phyloP scores from a whole-genome alignment of 2,888 invertebrate species.

The Doris montereyensis region DNA sequence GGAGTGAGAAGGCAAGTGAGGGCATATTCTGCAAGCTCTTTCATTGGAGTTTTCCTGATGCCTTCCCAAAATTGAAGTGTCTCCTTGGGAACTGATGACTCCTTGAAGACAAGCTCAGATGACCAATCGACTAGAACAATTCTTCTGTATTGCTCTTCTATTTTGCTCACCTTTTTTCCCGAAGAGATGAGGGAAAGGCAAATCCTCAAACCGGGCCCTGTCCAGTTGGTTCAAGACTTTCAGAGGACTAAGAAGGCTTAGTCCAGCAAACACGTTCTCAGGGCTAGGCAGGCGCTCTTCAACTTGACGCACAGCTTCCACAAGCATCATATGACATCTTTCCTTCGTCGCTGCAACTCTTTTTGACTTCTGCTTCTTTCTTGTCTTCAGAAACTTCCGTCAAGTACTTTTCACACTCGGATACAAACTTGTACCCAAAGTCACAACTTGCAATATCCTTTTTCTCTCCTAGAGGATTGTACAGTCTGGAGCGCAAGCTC shows the following conservation, averaged over 20 bases:
- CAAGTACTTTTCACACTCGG: conserved; percentile 20
- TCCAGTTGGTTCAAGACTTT: conserved; percentile 13
- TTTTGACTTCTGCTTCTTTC: conserved; percentile 7
- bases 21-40: conserved; percentile 26
- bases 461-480: conserved; percentile 8
- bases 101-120: conserved; percentile 25
- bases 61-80: conserved; percentile 10
- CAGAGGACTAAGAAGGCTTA: conserved; percentile 22
- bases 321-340: neutral
- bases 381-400: conserved; percentile 9
- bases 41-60: conserved; percentile 22
- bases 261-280: conserved; percentile 4
- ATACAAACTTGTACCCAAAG: conserved; percentile 7
- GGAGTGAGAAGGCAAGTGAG: neutral
- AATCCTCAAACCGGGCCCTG: conserved; percentile 8
- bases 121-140: conserved; percentile 23
- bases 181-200: conserved; percentile 15
- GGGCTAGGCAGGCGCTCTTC: conserved; percentile 8
- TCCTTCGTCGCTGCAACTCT: neutral
- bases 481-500: conserved; percentile 5
- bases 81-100: conserved; percentile 15
- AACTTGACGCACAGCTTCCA: conserved; percentile 15
- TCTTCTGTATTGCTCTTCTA: conserved; percentile 23
- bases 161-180: conserved; percentile 24
- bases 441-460: neutral